These are phyloP conservation scores for Cyclina sinensis DNA, from an alignment of 1,140 invertebrate species.

Conservation along the genomic window DNA sequence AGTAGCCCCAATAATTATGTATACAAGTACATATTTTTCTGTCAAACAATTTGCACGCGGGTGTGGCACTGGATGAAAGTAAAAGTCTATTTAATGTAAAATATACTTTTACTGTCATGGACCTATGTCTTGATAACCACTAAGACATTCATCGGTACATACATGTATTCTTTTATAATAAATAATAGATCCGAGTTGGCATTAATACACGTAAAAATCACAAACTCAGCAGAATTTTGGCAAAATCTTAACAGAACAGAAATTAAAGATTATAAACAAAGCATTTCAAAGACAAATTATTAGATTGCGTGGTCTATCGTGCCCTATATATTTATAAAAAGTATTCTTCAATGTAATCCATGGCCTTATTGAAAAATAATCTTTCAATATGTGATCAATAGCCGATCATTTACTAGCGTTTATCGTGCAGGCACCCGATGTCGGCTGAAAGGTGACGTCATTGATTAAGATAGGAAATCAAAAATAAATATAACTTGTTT, in stretches of 20 bases:
- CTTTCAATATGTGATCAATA: conserved; percentile 46
- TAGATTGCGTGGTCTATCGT: not conserved
- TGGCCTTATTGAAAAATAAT: conserved; percentile 29
- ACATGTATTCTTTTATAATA: no score
- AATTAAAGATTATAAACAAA: conserved; percentile 36
- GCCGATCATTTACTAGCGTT: conserved; percentile 38
- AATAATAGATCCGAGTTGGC: no score
- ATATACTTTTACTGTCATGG: no score
- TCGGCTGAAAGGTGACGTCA: not conserved
- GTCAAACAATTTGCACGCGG: no score
- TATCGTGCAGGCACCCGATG: not conserved
- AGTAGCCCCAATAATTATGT: no score
- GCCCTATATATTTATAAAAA: not conserved
- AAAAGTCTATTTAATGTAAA: no score
- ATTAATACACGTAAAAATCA: no score
- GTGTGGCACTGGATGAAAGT: no score
- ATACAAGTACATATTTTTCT: no score
- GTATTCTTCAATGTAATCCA: not conserved
- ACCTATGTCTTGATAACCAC: no score
- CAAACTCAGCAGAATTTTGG: conserved; percentile 6
- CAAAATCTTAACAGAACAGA: not conserved
- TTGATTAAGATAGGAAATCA: not conserved
- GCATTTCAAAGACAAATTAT: conserved; percentile 13
- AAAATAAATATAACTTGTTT: not conserved
- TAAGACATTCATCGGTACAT: no score